Evolutionary conservation across 2,113 vertebrate species (phyloP), one percentile per base, ranked within the genome.

Genomic region (Sorex araneus): DNA sequence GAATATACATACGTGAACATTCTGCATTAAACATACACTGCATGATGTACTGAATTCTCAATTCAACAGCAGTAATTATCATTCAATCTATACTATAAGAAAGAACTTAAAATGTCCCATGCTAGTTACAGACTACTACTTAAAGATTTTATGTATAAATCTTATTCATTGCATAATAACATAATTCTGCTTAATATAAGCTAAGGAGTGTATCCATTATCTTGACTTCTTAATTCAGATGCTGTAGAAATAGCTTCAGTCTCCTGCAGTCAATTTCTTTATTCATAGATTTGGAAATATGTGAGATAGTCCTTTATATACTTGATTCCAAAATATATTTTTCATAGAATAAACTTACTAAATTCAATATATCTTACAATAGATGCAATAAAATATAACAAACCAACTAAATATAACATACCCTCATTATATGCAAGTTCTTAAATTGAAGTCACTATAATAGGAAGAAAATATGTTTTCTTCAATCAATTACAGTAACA

Each of bases 261-360:
- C 2, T 1, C 40, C 57, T n/a, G 30, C 7, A 76, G 87, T 87
- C 10, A 57, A 4, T 73, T 73, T 94, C 8, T 86, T 92, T 89
- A 67, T 60, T 89, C 30, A 84, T 77, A 73, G 25, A 92, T 1
- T 43, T 28, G 23, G 77, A 83, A 93, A 50, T 9, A 87, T 77
- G 91, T 32, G 8, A 91, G 67, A 54, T 13, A 70, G 60, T 3
- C 34, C 2, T 5, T 60, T 50, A 87, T 18, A 36, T 67, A 76
- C 0, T 43, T 87, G 36, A 69, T 19, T 81, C n/a, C 32, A n/a
- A 57, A 12, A 54, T 50, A n/a, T 15, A 19, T 63, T 40, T 85
- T 83, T 57, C 54, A 57, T 11, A 7, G 54, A 57, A 5, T 57
- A 57, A 57, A 57, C 54, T 57, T 57, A 4, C 16, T 18, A 57